Evolutionary conservation across 2,888 invertebrate species (phyloP), one percentile per base, ranked within the genome.

Genomic region (Caenorhabditis sulstoni): DNA sequence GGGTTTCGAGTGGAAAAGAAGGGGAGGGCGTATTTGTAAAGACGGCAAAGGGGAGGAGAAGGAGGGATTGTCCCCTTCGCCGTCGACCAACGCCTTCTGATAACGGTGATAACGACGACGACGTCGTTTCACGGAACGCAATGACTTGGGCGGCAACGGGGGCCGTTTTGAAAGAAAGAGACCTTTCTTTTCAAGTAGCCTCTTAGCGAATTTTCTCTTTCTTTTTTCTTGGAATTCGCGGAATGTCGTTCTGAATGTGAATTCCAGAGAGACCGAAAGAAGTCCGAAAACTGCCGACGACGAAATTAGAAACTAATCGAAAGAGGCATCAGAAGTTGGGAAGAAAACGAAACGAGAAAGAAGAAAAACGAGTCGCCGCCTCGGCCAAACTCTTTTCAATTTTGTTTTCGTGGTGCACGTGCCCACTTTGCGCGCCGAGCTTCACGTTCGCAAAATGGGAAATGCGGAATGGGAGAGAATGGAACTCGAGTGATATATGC

Each of bases 341-440:
- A 59, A 52, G 41, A 29, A 41, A 58, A 45, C 50, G 53, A 52
- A 61, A 49, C 37, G 58, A 67, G 67, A 44, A 57, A 37, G 41
- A 67, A 67, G 67, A 67, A 68, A 45, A 29, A 29, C 7, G 59
- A 52, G 52, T 29, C 52, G 52, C 44, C 35, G 35, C 59, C 53
- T 59, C 59, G 52, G 68, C 41, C 59, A 59, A 68, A 59, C 68
- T 68, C 59, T 68, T 68, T 59, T 68, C 68, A 68, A 68, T 68
- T 68, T 68, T 52, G 52, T 68, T 59, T 68, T 52, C 29, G 68
- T 50, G 41, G 67, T 68, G 68, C 71, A 71, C 71, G 62, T 71
- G 71, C 62, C 71, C 62, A 71, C 45, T 71, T 55, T 71, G 62
- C 64, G 62, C 57, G 71, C 37, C 53, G 66, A 49, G 50, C 49